Conservation (phyloP, 2,888 invertebrate genomes). For the Pemphredon lugubris region DNA sequence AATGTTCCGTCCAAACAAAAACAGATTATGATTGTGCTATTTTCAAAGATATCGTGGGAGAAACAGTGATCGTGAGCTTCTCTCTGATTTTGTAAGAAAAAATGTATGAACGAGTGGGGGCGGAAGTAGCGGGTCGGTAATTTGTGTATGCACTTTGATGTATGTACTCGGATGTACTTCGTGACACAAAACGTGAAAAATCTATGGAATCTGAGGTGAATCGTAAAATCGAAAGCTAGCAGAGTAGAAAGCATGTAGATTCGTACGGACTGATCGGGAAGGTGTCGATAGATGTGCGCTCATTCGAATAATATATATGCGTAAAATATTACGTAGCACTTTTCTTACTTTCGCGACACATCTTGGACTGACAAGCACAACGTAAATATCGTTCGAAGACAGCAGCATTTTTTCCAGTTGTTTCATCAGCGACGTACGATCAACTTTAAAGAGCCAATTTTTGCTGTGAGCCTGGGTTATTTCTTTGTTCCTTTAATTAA, state of each 20-base stretch:
- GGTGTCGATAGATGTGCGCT: slow-evolving; percentile 29
- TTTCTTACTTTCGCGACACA: slow-evolving; percentile 46
- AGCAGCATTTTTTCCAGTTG: slow-evolving; percentile 20
- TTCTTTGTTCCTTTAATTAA: slow-evolving; percentile 4
- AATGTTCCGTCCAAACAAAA: slow-evolving; percentile 56
- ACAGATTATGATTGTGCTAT: slow-evolving; percentile 49
- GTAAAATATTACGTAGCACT: slow-evolving; percentile 50
- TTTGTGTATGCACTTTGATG: slow-evolving; percentile 52
- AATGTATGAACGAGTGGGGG: slow-evolving; percentile 56
- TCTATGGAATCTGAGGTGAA: slow-evolving; percentile 28
- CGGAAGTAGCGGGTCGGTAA: slow-evolving; percentile 58
- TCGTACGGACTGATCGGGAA: slow-evolving; percentile 15
- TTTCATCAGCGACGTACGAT: slow-evolving; percentile 9
- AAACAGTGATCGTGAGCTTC: slow-evolving; percentile 25
- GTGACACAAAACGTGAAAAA: slow-evolving; percentile 38
- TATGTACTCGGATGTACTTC: slow-evolving; percentile 45
- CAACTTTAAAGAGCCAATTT: neutral
- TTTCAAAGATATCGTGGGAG: slow-evolving; percentile 29
- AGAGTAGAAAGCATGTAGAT: slow-evolving; percentile 17
- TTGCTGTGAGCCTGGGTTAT: neutral
- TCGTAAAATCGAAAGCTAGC: slow-evolving; percentile 30
- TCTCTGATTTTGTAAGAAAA: slow-evolving; percentile 29
- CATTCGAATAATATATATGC: slow-evolving; percentile 35
- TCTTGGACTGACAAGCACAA: slow-evolving; percentile 44
- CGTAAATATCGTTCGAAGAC: slow-evolving; percentile 35